phyloP scores from a whole-genome alignment of 2,888 invertebrate genomes.

The Lutraria lutraria region DNA sequence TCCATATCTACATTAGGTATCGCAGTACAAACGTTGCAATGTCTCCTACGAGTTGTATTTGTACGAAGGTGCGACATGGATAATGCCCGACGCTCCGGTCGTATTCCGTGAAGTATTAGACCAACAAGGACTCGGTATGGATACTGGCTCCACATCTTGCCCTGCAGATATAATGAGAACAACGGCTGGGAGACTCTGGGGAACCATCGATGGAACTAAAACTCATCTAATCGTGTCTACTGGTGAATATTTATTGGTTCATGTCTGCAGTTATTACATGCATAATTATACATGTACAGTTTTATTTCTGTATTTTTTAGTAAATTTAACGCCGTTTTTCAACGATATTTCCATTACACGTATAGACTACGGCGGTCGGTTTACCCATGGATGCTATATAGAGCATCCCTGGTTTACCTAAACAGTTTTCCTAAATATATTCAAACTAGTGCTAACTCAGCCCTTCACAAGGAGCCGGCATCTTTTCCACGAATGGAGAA shows the following conservation, averaged over 20 bases:
- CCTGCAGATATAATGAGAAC: slow-evolving; percentile 37
- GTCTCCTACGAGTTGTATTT: slow-evolving; percentile 75
- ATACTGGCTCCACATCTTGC: slow-evolving; percentile 54
- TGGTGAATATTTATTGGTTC: slow-evolving; percentile 61
- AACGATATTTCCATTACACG: too few species aligned
- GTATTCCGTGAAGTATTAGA: slow-evolving; percentile 73
- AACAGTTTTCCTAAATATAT: too few species aligned
- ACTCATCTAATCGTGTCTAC: slow-evolving; percentile 73
- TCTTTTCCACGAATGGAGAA: too few species aligned
- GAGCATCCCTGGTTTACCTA: too few species aligned
- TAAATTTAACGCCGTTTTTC: too few species aligned
- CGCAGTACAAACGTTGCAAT: slow-evolving; percentile 72
- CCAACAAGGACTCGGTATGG: slow-evolving; percentile 67
- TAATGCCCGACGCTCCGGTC: slow-evolving; percentile 73
- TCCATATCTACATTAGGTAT: slow-evolving; percentile 58
- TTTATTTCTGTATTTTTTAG: too few species aligned
- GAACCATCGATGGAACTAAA: slow-evolving; percentile 70
- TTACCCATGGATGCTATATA: too few species aligned
- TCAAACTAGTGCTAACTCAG: too few species aligned
- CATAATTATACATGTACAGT: too few species aligned
- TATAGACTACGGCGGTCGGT: too few species aligned
- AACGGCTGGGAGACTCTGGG: slow-evolving; percentile 72
- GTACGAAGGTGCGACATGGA: slow-evolving; percentile 75
- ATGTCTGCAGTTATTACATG: too few species aligned
- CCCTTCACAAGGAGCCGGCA: too few species aligned